phyloP scores from a whole-genome alignment of 2,113 vertebrate species.

The Lampris megalopsis region DNA sequence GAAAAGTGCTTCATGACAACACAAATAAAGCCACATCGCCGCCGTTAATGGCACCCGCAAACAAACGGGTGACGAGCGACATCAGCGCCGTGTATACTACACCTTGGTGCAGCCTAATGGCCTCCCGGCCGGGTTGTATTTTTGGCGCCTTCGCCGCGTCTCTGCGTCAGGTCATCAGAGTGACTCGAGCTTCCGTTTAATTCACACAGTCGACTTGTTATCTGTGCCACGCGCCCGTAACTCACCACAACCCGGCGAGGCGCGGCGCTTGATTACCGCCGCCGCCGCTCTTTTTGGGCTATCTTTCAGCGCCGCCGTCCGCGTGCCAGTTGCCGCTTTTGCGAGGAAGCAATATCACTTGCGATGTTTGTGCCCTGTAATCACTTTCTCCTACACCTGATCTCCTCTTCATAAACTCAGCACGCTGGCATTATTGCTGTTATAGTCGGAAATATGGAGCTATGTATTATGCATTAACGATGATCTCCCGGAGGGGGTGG shows the following conservation, averaged over 20 bases:
- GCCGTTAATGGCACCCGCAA: slow-evolving; percentile 30
- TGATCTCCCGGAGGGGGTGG: slow-evolving; percentile 47
- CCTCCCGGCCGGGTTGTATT: slow-evolving; percentile 7
- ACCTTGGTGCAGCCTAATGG: not conserved
- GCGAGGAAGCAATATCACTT: slow-evolving; percentile 63
- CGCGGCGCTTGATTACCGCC: slow-evolving; percentile 44
- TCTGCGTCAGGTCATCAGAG: slow-evolving; percentile 12
- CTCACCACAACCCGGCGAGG: slow-evolving; percentile 10
- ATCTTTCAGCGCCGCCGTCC: slow-evolving; percentile 40
- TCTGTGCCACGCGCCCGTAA: slow-evolving; percentile 13
- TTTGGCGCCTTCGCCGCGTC: slow-evolving; percentile 38
- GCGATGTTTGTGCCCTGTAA: slow-evolving; percentile 74
- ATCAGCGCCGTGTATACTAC: slow-evolving; percentile 28
- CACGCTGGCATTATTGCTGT: slow-evolving; percentile 69
- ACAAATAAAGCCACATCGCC: slow-evolving; percentile 47
- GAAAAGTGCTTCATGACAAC: slow-evolving; percentile 23
- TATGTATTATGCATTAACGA: slow-evolving; percentile 79
- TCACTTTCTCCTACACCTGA: slow-evolving; percentile 76
- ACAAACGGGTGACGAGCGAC: slow-evolving; percentile 25
- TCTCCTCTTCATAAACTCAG: slow-evolving; percentile 72
- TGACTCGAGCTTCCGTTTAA: slow-evolving; percentile 31
- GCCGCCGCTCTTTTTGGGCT: slow-evolving; percentile 7
- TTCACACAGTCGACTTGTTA: slow-evolving; percentile 31
- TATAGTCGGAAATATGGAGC: slow-evolving; percentile 68
- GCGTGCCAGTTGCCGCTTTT: slow-evolving; percentile 46